phyloP scores from a whole-genome alignment of 2,888 invertebrate species.

The Mimas tiliae region DNA sequence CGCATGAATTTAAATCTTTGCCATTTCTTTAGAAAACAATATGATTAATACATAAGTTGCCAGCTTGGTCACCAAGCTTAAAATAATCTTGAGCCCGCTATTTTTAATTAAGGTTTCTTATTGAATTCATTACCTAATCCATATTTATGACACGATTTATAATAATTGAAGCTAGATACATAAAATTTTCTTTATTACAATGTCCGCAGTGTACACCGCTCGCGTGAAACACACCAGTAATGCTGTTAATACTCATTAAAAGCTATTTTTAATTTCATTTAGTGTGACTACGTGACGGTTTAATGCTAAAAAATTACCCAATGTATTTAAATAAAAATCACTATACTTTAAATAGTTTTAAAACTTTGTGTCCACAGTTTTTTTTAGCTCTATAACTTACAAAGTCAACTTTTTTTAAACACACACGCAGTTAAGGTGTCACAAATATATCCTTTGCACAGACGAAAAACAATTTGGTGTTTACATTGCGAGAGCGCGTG shows the following conservation, averaged over 20 bases:
- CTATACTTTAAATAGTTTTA: slow-evolving; percentile 5
- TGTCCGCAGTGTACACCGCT: slow-evolving; percentile 31
- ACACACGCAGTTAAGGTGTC: slow-evolving; percentile 47
- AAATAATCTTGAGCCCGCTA: not conserved
- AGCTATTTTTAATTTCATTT: slow-evolving; percentile 58
- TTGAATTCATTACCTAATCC: slow-evolving; percentile 9
- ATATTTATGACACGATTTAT: slow-evolving; percentile 15
- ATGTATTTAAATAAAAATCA: slow-evolving; percentile 14
- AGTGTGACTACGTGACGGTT: slow-evolving; percentile 39
- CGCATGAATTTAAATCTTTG: slow-evolving; percentile 2
- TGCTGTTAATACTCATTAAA: slow-evolving; percentile 59
- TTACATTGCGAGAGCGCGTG: slow-evolving; percentile 56
- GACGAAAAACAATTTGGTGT: slow-evolving; percentile 42
- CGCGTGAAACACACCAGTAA: slow-evolving; percentile 48
- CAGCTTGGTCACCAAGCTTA: not conserved
- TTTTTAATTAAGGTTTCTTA: not conserved
- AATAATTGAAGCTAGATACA: slow-evolving; percentile 15
- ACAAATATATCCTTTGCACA: slow-evolving; percentile 54
- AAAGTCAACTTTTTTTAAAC: slow-evolving; percentile 51
- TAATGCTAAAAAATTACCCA: slow-evolving; percentile 15
- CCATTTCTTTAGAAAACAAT: not conserved
- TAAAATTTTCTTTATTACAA: slow-evolving; percentile 41
- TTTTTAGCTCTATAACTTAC: slow-evolving; percentile 13
- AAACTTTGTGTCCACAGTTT: slow-evolving; percentile 26
- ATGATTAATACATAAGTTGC: slow-evolving; percentile 8